Evolutionary conservation across 2,888 invertebrate species (phyloP).

Genomic region (Aphidoletes aphidimyza): DNA sequence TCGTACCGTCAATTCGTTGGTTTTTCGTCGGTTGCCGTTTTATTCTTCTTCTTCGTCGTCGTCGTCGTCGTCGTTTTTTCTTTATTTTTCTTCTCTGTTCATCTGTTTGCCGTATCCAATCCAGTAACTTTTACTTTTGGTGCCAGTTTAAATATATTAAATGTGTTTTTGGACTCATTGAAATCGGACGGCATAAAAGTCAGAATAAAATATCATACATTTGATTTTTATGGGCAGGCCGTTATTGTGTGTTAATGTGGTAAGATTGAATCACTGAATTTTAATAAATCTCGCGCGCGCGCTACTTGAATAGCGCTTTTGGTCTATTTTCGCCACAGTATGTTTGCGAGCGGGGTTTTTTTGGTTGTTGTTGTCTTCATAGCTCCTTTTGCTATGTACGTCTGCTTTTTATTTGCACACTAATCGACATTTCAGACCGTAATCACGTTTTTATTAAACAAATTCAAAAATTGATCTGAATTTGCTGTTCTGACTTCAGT

Average conservation of each 20-base stretch:
- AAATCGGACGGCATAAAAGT: background rate
- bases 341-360: too few relatives aligned
- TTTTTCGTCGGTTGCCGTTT: too few relatives aligned
- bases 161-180: constrained; percentile 5
- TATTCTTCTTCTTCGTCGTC: background rate
- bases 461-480: constrained; percentile 28
- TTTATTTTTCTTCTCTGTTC: background rate
- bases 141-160: constrained; percentile 10
- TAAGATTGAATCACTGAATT: constrained; percentile 33
- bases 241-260: background rate
- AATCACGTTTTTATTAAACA: constrained; percentile 33
- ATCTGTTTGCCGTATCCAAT: background rate
- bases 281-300: background rate
- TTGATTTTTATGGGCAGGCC: background rate
- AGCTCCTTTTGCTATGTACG: background rate
- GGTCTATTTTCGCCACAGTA: background rate
- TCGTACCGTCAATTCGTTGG: background rate
- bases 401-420: background rate
- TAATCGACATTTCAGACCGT: background rate
- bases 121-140: constrained; percentile 27
- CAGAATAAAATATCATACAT: constrained; percentile 34
- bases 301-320: background rate
- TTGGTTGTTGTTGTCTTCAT: background rate
- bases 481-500: background rate
- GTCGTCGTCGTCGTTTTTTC: background rate